Conservation (phyloP, 2,113 vertebrate genomes). For the Engystomops pustulosus region DNA sequence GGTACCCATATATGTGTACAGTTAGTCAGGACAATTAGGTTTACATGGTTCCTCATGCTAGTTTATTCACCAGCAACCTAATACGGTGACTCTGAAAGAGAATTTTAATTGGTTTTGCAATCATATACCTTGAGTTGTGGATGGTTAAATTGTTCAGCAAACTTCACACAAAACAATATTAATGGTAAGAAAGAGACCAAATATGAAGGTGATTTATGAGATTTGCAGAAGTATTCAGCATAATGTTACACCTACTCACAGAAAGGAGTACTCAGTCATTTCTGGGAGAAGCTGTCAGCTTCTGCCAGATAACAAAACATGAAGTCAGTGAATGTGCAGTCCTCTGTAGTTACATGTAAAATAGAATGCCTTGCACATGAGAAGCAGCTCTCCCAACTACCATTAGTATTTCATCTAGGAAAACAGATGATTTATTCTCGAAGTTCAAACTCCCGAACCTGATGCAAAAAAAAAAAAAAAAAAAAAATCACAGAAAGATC, state of each 20-base stretch:
- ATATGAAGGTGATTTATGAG: neutral
- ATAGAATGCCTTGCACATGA: neutral
- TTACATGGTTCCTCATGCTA: too few relatives aligned
- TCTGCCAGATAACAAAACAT: neutral
- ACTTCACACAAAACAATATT: neutral
- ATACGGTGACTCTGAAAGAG: too few relatives aligned
- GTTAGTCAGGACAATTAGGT: too few relatives aligned
- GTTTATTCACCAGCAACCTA: too few relatives aligned
- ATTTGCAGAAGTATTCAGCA: neutral
- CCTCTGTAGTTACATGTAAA: neutral
- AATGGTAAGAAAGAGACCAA: neutral
- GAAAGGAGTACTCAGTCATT: neutral
- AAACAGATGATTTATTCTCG: neutral
- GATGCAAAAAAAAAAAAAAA: too few relatives aligned
- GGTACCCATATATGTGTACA: too few relatives aligned
- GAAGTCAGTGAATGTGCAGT: neutral
- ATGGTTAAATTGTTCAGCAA: too few relatives aligned
- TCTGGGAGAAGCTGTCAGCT: neutral
- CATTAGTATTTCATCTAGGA: neutral
- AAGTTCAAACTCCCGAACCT: neutral
- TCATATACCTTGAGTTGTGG: too few relatives aligned
- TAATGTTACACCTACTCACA: slow-evolving; percentile 20
- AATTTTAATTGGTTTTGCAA: too few relatives aligned
- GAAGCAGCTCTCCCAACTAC: neutral
- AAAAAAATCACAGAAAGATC: neutral